Evolutionary conservation across 2,113 vertebrate genomes (phyloP).

Genomic region (Columba janthina): DNA sequence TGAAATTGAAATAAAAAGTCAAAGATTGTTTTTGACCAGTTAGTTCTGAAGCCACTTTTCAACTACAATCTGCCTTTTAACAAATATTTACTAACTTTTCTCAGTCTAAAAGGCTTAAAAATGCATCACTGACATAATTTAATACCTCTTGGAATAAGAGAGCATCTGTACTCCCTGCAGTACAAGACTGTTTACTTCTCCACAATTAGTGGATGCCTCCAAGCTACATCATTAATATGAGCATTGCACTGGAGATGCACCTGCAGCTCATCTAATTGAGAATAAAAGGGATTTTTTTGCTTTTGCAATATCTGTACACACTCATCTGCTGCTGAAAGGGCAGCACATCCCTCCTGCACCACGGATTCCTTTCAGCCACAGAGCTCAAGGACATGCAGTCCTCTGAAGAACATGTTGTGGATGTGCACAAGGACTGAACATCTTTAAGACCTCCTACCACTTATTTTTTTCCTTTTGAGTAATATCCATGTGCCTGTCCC

Average conservation of each 20-base stretch:
- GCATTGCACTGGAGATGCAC: background rate
- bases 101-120: background rate
- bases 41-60: background rate
- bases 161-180: background rate
- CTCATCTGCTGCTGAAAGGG: background rate
- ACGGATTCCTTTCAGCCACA: background rate
- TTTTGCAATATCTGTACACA: background rate
- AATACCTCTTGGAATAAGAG: background rate
- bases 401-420: background rate
- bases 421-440: background rate
- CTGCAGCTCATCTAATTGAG: background rate
- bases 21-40: background rate
- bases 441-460: background rate
- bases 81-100: background rate
- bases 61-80: background rate
- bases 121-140: background rate
- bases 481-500: background rate
- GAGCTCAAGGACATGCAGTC: background rate
- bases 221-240: background rate
- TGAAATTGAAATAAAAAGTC: background rate
- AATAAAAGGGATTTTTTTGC: background rate
- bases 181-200: background rate
- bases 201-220: constrained; percentile 5
- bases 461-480: background rate
- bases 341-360: background rate